These are phyloP conservation scores for Micronycteris hirsuta DNA, from an alignment of 2,113 vertebrate genomes.

Conservation along the genomic window DNA sequence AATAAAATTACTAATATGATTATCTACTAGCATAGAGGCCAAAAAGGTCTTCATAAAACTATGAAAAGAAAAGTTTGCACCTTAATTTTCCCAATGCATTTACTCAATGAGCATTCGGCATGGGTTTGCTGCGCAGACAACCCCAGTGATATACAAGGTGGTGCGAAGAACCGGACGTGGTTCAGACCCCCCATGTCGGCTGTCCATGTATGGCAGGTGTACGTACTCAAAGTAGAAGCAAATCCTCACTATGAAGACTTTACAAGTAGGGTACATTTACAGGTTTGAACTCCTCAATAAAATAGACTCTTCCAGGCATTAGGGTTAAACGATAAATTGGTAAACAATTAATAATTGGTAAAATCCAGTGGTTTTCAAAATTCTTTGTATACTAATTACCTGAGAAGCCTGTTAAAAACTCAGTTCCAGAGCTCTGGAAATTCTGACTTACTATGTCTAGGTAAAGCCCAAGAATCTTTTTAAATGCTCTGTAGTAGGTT, in stretches of 20 bases:
- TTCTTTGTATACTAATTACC: neutral
- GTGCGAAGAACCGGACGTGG: neutral
- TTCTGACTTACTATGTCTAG: neutral
- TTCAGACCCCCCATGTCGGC: neutral
- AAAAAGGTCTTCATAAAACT: neutral
- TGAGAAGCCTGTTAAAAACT: neutral
- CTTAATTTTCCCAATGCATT: neutral
- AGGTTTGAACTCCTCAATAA: neutral
- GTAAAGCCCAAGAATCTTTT: neutral
- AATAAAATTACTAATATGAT: neutral
- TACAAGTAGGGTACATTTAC: neutral
- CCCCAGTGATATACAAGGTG: neutral
- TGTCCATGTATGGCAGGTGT: fast-evolving
- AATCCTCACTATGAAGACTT: neutral
- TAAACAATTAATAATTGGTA: too few relatives aligned
- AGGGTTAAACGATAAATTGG: neutral
- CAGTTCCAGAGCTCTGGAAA: neutral
- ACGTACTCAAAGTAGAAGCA: neutral
- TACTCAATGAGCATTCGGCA: neutral
- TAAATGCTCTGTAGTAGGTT: neutral
- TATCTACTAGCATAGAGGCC: neutral
- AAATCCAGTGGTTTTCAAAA: neutral
- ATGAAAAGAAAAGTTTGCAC: slow-evolving; percentile 44
- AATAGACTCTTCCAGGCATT: neutral
- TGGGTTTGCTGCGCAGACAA: neutral